Evolutionary conservation across 1,140 invertebrate genomes (phyloP).

Genomic region (Steinernema feltiae): DNA sequence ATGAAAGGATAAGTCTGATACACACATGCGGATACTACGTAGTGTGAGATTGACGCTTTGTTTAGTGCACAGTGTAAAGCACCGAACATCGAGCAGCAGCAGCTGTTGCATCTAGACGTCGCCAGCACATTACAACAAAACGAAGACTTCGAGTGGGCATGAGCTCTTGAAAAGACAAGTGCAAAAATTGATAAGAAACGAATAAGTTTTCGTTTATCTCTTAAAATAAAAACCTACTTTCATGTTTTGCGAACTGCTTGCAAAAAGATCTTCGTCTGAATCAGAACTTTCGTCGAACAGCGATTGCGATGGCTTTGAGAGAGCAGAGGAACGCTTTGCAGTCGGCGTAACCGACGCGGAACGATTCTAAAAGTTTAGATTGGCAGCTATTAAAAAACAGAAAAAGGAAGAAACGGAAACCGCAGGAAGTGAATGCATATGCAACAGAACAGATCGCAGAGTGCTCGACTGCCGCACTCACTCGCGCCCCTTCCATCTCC

Average conservation of each 20-base stretch:
- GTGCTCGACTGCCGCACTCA: not conserved
- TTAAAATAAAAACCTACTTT: not conserved
- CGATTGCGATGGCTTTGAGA: not conserved
- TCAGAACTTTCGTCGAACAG: not conserved
- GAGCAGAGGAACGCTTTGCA: not conserved
- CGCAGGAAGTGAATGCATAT: not conserved
- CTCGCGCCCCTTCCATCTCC: conserved; percentile 8
- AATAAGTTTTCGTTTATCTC: not conserved
- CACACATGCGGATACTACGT: not conserved
- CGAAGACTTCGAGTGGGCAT: not conserved
- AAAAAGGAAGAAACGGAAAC: not conserved
- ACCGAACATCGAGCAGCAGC: not conserved
- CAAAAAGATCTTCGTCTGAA: not conserved
- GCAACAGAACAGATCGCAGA: not conserved
- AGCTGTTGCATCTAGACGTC: not conserved
- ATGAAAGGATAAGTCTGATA: not conserved
- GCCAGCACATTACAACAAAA: not conserved
- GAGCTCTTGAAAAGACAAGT: not conserved
- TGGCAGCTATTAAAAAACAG: not conserved
- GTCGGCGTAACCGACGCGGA: not conserved
- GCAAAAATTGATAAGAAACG: not conserved
- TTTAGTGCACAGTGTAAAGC: conserved; percentile 1
- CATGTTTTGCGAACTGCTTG: not conserved
- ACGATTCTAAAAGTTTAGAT: not conserved
- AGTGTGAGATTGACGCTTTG: not conserved